These are phyloP conservation scores for Syngnathoides biaculeatus DNA, from an alignment of 2,113 vertebrate genomes.

Conservation along the genomic window DNA sequence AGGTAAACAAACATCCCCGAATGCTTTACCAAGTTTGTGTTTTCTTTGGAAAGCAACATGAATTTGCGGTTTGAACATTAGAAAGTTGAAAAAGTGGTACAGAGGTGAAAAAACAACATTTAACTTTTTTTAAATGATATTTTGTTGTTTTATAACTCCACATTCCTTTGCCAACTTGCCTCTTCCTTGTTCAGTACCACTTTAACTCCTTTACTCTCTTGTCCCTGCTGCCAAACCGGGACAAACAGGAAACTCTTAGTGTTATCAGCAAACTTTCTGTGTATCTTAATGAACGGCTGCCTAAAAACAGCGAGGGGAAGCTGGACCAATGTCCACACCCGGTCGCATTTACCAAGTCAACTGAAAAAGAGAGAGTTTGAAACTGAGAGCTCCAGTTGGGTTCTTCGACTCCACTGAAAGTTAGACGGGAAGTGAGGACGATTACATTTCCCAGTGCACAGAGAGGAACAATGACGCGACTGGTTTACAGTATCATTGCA, in stretches of 20 bases:
- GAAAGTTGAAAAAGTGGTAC: neutral
- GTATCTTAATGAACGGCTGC: constrained; percentile 50
- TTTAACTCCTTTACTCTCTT: constrained; percentile 10
- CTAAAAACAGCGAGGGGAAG: constrained; percentile 39
- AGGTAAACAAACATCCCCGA: constrained; percentile 23
- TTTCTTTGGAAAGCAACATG: constrained; percentile 22
- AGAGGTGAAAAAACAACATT: neutral
- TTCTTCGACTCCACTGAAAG: constrained; percentile 2
- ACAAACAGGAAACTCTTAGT: constrained; percentile 64
- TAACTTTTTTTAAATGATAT: neutral
- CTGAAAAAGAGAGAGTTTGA: constrained; percentile 8
- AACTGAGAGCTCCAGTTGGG: neutral
- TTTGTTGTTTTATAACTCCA: constrained; percentile 7
- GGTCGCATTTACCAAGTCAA: constrained; percentile 35
- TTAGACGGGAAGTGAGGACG: constrained; percentile 27
- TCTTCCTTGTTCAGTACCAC: neutral
- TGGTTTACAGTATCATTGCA: constrained; percentile 27
- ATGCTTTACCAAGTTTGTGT: constrained; percentile 12
- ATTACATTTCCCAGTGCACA: constrained; percentile 29
- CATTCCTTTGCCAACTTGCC: neutral
- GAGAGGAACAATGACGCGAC: constrained; percentile 5
- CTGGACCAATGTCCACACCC: constrained; percentile 43
- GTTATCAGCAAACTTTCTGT: constrained; percentile 54
- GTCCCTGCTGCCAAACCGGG: constrained; percentile 26
- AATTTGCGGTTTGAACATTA: constrained; percentile 14